phyloP scores from a whole-genome alignment of 2,113 vertebrate species.

The Varanus salvator region DNA sequence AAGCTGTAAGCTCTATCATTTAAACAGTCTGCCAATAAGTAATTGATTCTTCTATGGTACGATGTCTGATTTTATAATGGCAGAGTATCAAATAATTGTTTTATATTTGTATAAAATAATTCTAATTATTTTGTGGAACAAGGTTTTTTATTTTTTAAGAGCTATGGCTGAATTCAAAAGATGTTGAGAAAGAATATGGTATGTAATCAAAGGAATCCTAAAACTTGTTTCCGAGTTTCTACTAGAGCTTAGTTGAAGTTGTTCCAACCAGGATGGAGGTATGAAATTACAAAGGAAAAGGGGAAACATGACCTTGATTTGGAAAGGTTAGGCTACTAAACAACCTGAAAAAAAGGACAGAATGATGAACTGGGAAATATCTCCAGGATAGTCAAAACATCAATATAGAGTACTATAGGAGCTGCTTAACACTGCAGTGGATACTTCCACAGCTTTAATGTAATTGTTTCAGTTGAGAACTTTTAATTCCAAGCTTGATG shows the following conservation, averaged over 20 bases:
- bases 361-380: too few species aligned
- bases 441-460: not conserved
- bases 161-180: not conserved
- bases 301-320: not conserved
- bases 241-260: not conserved
- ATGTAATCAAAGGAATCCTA: slow-evolving; percentile 1
- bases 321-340: too few species aligned
- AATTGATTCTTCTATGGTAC: not conserved
- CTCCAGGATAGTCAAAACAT: not conserved
- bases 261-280: not conserved
- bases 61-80: not conserved
- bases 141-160: not conserved
- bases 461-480: not conserved
- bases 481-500: not conserved
- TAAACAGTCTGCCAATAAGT: not conserved
- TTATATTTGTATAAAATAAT: not conserved
- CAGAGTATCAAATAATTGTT: not conserved
- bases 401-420: not conserved
- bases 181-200: not conserved
- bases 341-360: too few species aligned
- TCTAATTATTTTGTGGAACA: not conserved
- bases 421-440: too few species aligned
- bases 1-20: not conserved
- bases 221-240: not conserved
- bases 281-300: not conserved